Base-by-base conservation (phyloP, 2,113 vertebrate genomes). In the Tamias sibiricus region DNA sequence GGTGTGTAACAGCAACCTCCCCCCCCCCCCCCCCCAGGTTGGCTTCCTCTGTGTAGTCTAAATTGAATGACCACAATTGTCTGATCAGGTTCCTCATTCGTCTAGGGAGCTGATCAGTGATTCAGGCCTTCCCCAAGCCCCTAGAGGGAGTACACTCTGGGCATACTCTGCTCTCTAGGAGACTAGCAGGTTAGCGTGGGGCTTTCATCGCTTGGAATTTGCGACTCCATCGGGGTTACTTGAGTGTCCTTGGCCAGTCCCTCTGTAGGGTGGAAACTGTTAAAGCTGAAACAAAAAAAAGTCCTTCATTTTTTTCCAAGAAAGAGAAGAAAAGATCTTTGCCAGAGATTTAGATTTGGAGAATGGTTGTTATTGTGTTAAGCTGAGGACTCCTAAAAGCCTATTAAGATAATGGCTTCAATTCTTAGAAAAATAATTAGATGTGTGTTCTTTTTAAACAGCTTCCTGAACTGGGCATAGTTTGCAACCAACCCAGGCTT, bases 171-270 rank as follows among this genome's bases (percentile, higher is more conserved):
- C 26, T 20, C 54, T 5, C 42, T n/a, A n/a, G n/a, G n/a, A 10
- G 68, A 7, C 72, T 40, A 1, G 7, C 6, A 3, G 47, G 68
- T 32, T 30, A 17, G 30, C 7, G 7, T 2, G 0, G n/a, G 0
- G 0, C 35, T 59, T 69, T 44, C 26, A 2, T 69, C 30, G 1
- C 1, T 4, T 22, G 77, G 66, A n/a, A 11, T 49, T 30, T 19
- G 20, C 0, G 4, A 13, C 42, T 32, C 37, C 2, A 0, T 2
- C 0, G 0, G 42, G 64, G n/a, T 52, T 59, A 66, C 52, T 26
- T 8, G 11, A 16, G 37, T 35, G 35, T 28, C 44, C 4, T 4
- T 3, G 8, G 54, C 59, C 12, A 5, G 8, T 22, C 72, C 85
- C 54, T 75, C 54, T 0, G 0, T 19, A 32, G 26, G 26, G 26